Evolutionary conservation across 2,113 vertebrate species (phyloP).

Genomic region (Platysternon megacephalum): DNA sequence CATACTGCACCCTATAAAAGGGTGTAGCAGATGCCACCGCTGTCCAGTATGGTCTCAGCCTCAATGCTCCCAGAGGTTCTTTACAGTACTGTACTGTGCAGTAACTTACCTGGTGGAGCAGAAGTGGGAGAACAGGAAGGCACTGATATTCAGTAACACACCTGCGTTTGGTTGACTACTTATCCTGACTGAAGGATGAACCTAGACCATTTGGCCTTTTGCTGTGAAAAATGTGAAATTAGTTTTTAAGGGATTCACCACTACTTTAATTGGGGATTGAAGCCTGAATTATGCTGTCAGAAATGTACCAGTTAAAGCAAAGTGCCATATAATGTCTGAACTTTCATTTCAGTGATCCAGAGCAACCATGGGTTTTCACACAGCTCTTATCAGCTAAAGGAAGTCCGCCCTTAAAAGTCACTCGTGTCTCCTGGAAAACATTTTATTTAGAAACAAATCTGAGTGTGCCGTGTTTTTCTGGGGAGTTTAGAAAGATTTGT

Average conservation of each 20-base stretch:
- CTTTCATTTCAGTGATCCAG: neutral
- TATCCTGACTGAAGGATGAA: neutral
- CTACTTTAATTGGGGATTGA: constrained; percentile 6
- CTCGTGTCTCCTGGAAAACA: neutral
- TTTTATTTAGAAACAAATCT: neutral
- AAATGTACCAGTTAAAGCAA: constrained; percentile 26
- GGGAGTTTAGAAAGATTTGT: neutral
- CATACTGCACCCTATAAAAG: neutral
- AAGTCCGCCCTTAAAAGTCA: neutral
- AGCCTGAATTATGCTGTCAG: neutral
- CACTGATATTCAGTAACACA: neutral
- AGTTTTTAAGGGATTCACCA: constrained; percentile 14
- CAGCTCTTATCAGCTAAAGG: constrained; percentile 9
- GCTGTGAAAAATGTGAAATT: neutral
- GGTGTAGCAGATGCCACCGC: neutral
- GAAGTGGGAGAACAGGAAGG: neutral
- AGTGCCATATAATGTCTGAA: neutral
- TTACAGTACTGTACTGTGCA: neutral
- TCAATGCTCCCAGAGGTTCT: neutral
- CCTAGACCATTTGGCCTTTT: neutral
- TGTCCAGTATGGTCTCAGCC: neutral
- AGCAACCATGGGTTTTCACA: neutral
- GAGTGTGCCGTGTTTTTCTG: neutral
- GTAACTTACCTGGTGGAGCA: neutral
- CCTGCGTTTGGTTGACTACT: neutral